phyloP scores from a whole-genome alignment of 2,797 vertebrate genomes.

The Alectoris magna region DNA sequence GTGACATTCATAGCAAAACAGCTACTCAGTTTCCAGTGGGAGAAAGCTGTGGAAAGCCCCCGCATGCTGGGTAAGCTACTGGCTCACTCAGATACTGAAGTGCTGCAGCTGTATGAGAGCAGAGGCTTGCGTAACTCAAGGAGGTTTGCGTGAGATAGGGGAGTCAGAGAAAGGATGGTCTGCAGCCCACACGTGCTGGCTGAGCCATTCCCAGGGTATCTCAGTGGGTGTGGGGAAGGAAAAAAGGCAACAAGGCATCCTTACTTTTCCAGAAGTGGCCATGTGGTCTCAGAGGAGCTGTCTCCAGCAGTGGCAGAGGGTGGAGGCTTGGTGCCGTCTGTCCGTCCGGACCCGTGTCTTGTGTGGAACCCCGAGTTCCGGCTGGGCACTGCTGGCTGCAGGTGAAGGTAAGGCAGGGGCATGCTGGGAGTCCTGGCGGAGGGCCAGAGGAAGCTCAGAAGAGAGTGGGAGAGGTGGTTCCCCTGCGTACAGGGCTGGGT shows the following conservation, averaged over 20 bases:
- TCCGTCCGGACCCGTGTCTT: fast-evolving
- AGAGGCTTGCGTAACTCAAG: neutral
- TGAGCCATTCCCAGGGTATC: neutral
- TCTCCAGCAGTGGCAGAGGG: fast-evolving
- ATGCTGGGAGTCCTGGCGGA: neutral
- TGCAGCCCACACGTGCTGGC: fast-evolving
- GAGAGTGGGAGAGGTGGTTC: neutral
- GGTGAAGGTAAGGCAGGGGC: neutral
- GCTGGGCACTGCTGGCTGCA: fast-evolving
- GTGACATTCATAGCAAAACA: too few relatives aligned
- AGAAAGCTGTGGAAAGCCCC: neutral
- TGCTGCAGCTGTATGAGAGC: neutral
- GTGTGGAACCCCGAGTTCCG: fast-evolving
- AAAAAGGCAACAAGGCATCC: neutral
- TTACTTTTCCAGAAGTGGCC: slow-evolving; percentile 18
- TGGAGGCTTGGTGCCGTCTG: neutral
- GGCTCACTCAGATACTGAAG: neutral
- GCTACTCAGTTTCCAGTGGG: neutral
- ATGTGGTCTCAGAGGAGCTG: neutral
- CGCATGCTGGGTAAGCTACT: neutral
- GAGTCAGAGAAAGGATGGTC: neutral
- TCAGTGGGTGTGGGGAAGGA: neutral
- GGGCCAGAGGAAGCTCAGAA: fast-evolving
- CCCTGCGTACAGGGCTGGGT: fast-evolving
- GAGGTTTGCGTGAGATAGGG: neutral